Evolutionary conservation across 2,797 vertebrate species (phyloP).

Genomic region (Molothrus aeneus): DNA sequence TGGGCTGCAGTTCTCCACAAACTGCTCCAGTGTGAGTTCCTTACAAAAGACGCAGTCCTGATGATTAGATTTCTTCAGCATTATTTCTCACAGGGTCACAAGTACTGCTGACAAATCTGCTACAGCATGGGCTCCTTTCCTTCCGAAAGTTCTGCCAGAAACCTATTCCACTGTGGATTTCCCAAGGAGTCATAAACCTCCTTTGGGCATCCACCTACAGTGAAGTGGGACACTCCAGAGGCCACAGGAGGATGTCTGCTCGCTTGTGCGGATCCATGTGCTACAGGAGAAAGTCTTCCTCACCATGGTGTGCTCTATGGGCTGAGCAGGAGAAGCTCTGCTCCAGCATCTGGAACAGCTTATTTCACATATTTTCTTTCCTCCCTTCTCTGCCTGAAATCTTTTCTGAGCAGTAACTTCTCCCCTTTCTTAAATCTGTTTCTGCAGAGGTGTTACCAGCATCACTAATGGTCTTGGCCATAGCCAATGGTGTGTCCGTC

Average conservation of each 20-base stretch:
- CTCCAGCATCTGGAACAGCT: neutral
- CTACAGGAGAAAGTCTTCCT: neutral
- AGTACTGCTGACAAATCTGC: neutral
- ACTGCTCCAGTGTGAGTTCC: neutral
- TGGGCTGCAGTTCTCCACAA: neutral
- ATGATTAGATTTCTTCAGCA: neutral
- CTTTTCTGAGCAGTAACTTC: neutral
- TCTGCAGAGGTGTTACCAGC: fast-evolving
- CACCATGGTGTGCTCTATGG: too few relatives aligned
- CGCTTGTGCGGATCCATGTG: fast-evolving
- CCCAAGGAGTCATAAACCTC: neutral
- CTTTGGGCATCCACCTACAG: neutral
- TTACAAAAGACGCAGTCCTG: neutral
- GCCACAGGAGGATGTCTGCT: neutral
- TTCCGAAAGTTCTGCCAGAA: neutral
- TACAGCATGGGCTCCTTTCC: neutral
- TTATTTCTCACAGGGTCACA: neutral
- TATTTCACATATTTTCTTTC: neutral
- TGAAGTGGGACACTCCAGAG: neutral
- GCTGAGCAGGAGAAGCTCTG: neutral
- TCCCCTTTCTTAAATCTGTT: neutral
- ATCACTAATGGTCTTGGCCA: too few relatives aligned
- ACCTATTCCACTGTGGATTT: neutral
- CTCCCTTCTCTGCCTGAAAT: neutral
- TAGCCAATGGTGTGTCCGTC: neutral